These are phyloP conservation scores for Gobiocypris rarus DNA, from an alignment of 2,113 vertebrate genomes.

Conservation along the genomic window DNA sequence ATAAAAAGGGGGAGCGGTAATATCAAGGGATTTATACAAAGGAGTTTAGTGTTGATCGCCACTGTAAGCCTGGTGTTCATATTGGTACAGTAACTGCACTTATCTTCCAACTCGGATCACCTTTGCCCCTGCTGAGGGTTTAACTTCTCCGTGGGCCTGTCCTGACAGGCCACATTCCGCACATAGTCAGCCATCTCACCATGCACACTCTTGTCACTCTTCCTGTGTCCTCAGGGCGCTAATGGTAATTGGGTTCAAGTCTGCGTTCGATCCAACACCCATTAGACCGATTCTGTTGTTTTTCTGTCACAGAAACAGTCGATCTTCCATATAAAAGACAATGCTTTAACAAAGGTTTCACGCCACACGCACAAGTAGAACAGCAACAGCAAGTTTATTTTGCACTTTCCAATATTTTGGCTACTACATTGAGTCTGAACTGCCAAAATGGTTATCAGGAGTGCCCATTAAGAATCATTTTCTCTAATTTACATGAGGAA, in stretches of 20 bases:
- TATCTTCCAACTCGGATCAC: constrained; percentile 12
- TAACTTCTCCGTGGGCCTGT: constrained; percentile 60
- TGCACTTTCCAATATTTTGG: neutral
- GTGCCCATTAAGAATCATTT: neutral
- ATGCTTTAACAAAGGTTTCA: neutral
- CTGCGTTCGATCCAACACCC: neutral
- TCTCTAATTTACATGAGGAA: neutral
- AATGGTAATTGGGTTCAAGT: constrained; percentile 23
- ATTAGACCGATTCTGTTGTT: neutral
- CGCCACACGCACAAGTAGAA: neutral
- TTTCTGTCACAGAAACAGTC: neutral
- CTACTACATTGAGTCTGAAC: neutral
- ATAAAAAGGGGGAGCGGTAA: neutral
- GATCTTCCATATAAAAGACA: neutral
- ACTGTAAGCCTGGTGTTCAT: neutral
- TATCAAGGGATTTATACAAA: neutral
- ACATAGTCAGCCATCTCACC: constrained; percentile 66
- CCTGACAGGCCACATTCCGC: constrained; percentile 73
- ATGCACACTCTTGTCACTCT: neutral
- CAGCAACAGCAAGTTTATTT: neutral
- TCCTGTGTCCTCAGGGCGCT: constrained; percentile 3
- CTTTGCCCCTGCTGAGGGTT: constrained; percentile 19
- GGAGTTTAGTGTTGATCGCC: neutral
- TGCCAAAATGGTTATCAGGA: neutral
- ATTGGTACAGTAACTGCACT: neutral